Evolutionary conservation across 1,140 invertebrate genomes (phyloP), one percentile per base, ranked within the genome.

Genomic region (Lineus longissimus): DNA sequence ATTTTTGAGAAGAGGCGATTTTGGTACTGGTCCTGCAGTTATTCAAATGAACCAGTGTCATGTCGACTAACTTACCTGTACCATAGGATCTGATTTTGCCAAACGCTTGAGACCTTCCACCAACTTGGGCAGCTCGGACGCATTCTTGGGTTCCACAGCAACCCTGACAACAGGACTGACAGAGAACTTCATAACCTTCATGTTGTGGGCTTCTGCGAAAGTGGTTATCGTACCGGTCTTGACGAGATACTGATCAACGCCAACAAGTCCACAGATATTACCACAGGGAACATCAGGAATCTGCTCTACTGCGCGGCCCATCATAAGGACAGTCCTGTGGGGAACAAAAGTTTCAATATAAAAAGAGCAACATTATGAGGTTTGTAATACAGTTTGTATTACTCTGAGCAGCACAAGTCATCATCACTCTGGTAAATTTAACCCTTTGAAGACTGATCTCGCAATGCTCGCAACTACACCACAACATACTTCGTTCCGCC

Each of bases 21-120:
- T n/a, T n/a, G n/a, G n/a, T n/a, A n/a, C n/a, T n/a, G n/a, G n/a
- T n/a, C n/a, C n/a, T n/a, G n/a, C n/a, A n/a, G n/a, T n/a, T n/a
- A n/a, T n/a, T n/a, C n/a, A n/a, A n/a, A n/a, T n/a, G n/a, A n/a
- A n/a, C n/a, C n/a, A n/a, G n/a, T n/a, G n/a, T n/a, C n/a, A n/a
- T 9, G n/a, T 23, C n/a, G 47, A 51, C 19, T 23, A 30, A 47
- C 62, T 54, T 64, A 81, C 80, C 74, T 82, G 84, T 55, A 99
- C 97, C 97, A 99, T 99, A 89, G 97, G 97, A 88, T 99, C 97
- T 54, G 97, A 99, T 83, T 99, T 99, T 73, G 96, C 94, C 76
- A 99, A 85, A 87, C 95, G 93, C 84, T 98, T 97, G 55, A 97
- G 86, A 82, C 89, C 95, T 88, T 98, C 95, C 40, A 98, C 96